phyloP scores from a whole-genome alignment of 2,113 vertebrate genomes.

The Centropus bengalensis region DNA sequence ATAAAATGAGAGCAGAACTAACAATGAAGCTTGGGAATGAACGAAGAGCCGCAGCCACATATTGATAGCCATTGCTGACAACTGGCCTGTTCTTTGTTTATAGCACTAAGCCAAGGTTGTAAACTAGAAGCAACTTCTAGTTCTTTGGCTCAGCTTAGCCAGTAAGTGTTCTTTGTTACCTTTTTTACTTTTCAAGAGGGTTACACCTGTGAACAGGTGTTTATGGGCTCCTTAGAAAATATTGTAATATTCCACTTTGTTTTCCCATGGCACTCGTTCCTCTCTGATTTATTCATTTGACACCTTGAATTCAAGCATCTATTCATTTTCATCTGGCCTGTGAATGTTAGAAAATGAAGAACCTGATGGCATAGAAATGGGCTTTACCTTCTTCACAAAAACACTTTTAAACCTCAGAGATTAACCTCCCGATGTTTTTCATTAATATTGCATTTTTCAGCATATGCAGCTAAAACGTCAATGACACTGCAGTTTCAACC shows the following conservation, averaged over 20 bases:
- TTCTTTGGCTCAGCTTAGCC: neutral
- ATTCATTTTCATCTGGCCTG: neutral
- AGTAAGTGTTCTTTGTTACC: neutral
- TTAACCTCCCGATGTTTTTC: neutral
- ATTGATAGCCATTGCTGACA: neutral
- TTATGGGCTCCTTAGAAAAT: neutral
- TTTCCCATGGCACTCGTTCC: neutral
- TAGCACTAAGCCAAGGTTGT: neutral
- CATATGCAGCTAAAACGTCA: neutral
- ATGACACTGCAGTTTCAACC: neutral
- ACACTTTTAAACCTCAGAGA: neutral
- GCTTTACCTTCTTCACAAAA: neutral
- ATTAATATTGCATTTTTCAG: neutral
- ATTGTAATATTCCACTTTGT: neutral
- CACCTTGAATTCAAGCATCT: neutral
- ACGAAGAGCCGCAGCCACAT: neutral
- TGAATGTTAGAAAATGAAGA: neutral
- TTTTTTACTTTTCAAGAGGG: neutral
- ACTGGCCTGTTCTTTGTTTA: neutral
- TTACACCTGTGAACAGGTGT: neutral
- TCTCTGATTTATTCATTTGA: neutral
- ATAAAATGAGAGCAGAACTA: neutral
- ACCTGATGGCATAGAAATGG: neutral
- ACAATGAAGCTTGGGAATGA: neutral
- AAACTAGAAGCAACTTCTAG: neutral